phyloP scores from a whole-genome alignment of 92 coral and sea anemone genomes.

The Phenganax stokvisi region DNA sequence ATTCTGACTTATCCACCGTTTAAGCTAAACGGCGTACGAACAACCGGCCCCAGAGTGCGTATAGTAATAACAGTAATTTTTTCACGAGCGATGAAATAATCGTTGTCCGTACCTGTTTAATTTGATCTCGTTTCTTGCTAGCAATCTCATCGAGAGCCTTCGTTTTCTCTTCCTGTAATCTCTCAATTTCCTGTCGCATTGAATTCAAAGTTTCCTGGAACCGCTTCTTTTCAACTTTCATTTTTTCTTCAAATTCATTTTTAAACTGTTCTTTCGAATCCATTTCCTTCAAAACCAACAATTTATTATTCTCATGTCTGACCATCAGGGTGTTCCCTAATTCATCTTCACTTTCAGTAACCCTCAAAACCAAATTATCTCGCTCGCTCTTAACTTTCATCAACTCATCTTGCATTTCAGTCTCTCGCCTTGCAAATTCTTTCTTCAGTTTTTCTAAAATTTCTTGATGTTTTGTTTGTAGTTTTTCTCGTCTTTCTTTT shows the following conservation, averaged over 20 bases:
- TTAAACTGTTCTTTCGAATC: conserved; percentile 54
- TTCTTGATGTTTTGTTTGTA: conserved; percentile 7
- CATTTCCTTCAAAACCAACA: conserved; percentile 29
- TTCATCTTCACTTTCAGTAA: conserved; percentile 18
- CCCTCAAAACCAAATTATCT: conserved; percentile 11
- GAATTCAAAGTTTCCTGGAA: conserved; percentile 69
- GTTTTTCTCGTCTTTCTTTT: background rate
- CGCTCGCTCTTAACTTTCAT: conserved; percentile 19
- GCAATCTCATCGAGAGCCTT: background rate
- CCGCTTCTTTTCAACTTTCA: conserved; percentile 71
- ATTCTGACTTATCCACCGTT: too few relatives aligned
- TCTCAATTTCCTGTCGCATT: conserved; percentile 68
- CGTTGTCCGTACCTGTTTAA: background rate
- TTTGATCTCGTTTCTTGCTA: background rate
- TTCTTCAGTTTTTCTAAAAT: conserved; percentile 7
- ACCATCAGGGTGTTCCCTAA: background rate
- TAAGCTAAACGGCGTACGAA: too few relatives aligned
- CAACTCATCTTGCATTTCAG: conserved; percentile 22
- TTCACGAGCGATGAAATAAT: too few relatives aligned
- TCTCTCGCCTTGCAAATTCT: conserved; percentile 7
- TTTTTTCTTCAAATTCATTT: conserved; percentile 60
- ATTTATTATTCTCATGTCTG: background rate
- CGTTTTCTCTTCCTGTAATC: conserved; percentile 45
- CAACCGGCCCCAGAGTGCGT: too few relatives aligned
- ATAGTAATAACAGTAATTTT: too few relatives aligned